A percentile compares a stretch with the other conserved stretches of the same genome.
Evolutionary conservation across 2,113 vertebrate genomes (phyloP).

Genomic region (Columbina picui): DNA sequence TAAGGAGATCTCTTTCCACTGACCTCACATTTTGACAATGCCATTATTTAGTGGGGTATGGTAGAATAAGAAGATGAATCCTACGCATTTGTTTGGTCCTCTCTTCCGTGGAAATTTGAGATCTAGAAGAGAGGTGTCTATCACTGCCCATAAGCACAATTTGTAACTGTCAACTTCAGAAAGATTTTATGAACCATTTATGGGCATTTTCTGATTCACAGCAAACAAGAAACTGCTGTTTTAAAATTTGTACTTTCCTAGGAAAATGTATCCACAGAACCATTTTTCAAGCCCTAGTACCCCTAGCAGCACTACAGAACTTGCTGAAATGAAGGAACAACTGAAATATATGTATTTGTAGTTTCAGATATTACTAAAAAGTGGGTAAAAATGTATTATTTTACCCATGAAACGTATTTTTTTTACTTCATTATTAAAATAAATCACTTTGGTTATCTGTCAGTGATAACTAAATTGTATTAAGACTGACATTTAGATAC

Average conservation of each 20-base stretch:
- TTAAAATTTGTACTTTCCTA: neutral
- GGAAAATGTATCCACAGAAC: neutral
- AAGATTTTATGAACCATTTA: neutral
- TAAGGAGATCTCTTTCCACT: neutral
- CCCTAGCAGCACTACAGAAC: neutral
- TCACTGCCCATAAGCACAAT: neutral
- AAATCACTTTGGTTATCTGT: neutral
- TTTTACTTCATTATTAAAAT: neutral
- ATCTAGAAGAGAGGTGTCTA: neutral
- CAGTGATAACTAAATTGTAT: neutral
- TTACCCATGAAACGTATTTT: neutral
- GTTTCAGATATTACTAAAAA: neutral
- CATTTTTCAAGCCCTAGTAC: neutral
- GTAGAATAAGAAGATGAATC: neutral
- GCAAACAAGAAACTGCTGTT: neutral
- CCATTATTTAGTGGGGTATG: neutral
- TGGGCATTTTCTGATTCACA: neutral
- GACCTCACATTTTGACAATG: neutral
- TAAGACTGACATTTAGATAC: neutral
- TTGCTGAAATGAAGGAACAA: neutral
- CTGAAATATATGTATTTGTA: neutral
- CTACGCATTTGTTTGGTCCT: neutral
- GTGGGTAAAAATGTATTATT: neutral
- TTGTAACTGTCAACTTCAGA: neutral
- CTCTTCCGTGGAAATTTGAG: neutral